Evolutionary conservation across 2,113 vertebrate species (phyloP), one percentile per base, ranked within the genome.

Genomic region (Ranitomeya variabilis): DNA sequence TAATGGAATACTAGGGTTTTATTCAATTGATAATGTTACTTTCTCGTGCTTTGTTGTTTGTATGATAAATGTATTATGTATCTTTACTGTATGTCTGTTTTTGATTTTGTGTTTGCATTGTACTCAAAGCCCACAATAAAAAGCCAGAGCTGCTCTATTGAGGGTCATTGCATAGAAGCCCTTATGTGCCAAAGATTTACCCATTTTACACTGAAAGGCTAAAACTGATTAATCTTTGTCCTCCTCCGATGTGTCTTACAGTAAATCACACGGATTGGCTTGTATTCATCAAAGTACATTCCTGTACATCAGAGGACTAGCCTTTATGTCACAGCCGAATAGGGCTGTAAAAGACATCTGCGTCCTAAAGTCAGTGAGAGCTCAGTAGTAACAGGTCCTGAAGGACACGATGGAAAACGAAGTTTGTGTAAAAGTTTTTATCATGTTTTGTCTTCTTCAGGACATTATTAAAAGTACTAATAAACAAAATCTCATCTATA

Each of bases 251-350:
- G 78, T 80, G 78, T 80, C 78, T 59, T 80, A 76, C 73, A 76
- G 73, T 76, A 80, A 80, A 80, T 80, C 78, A 80, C 55, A 59
- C 11, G 78, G 55, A 60, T 60, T 80, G 78, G 55, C 77, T n/a
- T 16, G 23, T 80, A 80, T 60, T 80, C 78, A 80, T 80, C 78
- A 80, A 80, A 80, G 78, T 59, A 7, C 78, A 80, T 80, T 80
- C 78, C 55, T n/a, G 78, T 80, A 80, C 55, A 59, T 60, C 78
- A 80, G 78, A 80, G 78, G 9, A 57, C 14, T 18, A 23, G 55
- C 59, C n/a, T 80, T 80, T 80, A 76, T 76, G 78, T 80, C 78
- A 80, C 55, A 80, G 54, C 7, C 26, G 23, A 80, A 80, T 54
- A 60, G 55, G 77, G 78, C 54, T 16, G 55, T 80, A 80, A 80